A percentile compares a stretch with the other conserved stretches of the same genome.
phyloP scores from a whole-genome alignment of 2,113 vertebrate genomes.

The Stigmatopora argus region DNA sequence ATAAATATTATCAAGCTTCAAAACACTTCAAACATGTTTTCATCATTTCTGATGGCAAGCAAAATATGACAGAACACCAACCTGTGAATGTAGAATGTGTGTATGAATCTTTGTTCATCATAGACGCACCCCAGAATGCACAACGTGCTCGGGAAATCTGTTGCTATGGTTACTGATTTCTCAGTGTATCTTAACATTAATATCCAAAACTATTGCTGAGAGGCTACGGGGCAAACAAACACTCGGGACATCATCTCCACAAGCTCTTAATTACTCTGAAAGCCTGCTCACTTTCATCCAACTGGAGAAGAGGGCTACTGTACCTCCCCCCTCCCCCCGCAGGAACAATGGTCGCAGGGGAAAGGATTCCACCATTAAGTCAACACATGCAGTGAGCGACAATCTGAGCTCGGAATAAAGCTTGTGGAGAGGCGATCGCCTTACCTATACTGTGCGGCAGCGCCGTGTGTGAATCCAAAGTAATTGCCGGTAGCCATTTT shows the following conservation, averaged over 20 bases:
- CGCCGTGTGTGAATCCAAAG: slow-evolving; percentile 97
- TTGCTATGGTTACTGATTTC: no score
- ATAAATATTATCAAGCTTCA: no score
- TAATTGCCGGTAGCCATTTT: slow-evolving; percentile 99
- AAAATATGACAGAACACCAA: no score
- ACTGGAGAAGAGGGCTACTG: slow-evolving; percentile 17
- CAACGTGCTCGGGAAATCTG: no score
- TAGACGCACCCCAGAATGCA: no score
- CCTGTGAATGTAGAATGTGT: no score
- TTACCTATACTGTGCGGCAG: slow-evolving; percentile 94
- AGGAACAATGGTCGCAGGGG: slow-evolving; percentile 42
- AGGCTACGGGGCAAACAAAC: neutral
- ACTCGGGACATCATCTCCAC: no score
- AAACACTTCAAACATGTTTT: no score
- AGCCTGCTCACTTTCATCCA: neutral
- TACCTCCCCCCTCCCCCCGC: slow-evolving; percentile 58
- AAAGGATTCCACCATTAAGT: neutral
- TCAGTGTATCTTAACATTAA: no score
- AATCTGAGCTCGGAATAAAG: neutral
- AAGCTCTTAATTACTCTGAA: neutral
- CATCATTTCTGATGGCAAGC: no score
- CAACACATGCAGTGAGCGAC: neutral
- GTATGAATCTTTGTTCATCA: no score
- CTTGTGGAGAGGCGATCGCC: rapidly evolving
- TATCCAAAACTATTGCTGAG: neutral